A percentile compares a stretch with the other conserved stretches of the same genome.
These are phyloP conservation scores for Proteles cristata DNA, from an alignment of 2,113 vertebrate species.

Conservation along the genomic window DNA sequence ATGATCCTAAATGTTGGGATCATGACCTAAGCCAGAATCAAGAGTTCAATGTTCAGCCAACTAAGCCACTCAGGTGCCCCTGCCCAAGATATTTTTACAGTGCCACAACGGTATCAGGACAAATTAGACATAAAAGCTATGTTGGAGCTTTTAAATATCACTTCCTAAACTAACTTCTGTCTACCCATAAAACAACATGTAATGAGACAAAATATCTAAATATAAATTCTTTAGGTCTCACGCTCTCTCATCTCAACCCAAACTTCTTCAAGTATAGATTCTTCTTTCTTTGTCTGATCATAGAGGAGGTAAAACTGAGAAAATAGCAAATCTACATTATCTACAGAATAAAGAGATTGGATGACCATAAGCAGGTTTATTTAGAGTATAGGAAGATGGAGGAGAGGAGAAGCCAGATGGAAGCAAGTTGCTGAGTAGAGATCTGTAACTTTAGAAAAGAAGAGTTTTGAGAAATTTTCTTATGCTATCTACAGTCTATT, in stretches of 20 bases:
- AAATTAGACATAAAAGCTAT: background rate
- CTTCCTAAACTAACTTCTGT: background rate
- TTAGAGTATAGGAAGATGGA: background rate
- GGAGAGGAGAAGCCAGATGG: background rate
- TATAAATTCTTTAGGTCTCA: background rate
- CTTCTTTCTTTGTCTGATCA: background rate
- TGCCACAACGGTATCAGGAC: background rate
- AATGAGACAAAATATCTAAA: background rate
- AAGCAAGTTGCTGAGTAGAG: background rate
- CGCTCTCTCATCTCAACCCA: background rate
- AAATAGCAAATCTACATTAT: background rate
- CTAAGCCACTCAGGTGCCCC: no score
- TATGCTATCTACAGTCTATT: background rate
- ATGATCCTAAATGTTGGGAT: no score
- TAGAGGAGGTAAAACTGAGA: background rate
- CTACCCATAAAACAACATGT: background rate
- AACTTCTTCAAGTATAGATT: background rate
- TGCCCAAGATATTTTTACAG: background rate
- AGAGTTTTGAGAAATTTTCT: background rate
- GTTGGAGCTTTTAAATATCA: background rate
- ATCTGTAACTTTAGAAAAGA: background rate
- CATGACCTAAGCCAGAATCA: no score
- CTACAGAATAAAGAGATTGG: background rate
- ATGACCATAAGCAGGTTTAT: background rate
- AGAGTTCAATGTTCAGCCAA: no score